These are phyloP conservation scores for Callopanchax toddi DNA, from an alignment of 2,113 vertebrate genomes.

Conservation along the genomic window DNA sequence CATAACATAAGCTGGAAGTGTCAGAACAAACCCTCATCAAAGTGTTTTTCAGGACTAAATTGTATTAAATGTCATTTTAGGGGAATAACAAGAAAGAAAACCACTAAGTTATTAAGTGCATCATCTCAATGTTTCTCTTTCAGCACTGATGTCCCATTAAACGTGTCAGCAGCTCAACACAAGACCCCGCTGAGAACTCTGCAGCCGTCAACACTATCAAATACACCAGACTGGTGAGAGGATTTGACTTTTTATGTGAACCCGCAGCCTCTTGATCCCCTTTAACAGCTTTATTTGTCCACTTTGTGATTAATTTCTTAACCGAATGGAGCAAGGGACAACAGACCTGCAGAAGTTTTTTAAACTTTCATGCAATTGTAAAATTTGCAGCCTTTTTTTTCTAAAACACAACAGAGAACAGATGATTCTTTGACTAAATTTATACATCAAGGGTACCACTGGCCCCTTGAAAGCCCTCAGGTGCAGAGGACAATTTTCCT, in stretches of 20 bases:
- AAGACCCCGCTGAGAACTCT: slow-evolving; percentile 25
- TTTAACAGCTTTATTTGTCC: slow-evolving; percentile 15
- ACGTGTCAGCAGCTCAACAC: slow-evolving; percentile 21
- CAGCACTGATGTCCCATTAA: slow-evolving; percentile 23
- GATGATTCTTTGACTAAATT: slow-evolving; percentile 12
- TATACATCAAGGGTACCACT: not conserved
- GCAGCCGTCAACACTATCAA: slow-evolving; percentile 19
- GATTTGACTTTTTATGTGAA: slow-evolving; percentile 9
- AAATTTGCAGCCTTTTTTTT: not conserved
- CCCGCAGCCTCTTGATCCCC: not conserved
- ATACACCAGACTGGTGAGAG: slow-evolving; percentile 19
- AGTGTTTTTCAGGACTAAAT: too few species aligned
- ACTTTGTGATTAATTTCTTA: not conserved
- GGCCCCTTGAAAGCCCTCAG: slow-evolving; percentile 28
- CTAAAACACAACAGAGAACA: not conserved
- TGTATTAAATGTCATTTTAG: too few species aligned
- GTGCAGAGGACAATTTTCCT: slow-evolving; percentile 34
- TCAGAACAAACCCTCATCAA: too few species aligned
- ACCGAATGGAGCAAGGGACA: too few species aligned
- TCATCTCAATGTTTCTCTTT: slow-evolving; percentile 16
- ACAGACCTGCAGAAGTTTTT: too few species aligned
- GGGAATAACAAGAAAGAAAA: not conserved
- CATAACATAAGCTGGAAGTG: too few species aligned
- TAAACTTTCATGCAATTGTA: too few species aligned
- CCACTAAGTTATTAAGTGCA: not conserved